phyloP scores from a whole-genome alignment of 2,888 invertebrate genomes.

The Limulus polyphemus region DNA sequence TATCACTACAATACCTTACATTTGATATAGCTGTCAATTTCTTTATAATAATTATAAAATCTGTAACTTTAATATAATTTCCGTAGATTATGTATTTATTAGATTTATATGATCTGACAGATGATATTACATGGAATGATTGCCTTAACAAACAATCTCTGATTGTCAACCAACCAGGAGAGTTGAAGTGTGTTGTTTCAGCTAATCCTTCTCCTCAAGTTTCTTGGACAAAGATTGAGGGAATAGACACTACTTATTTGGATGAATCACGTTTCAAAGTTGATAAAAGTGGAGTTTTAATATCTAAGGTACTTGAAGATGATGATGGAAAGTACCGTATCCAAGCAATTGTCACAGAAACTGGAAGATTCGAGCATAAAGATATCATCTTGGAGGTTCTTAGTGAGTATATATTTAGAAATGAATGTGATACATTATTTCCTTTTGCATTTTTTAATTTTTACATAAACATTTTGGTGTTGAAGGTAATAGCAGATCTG shows the following conservation, averaged over 20 bases:
- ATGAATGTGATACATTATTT: no score
- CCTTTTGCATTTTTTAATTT: no score
- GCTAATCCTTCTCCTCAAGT: not conserved
- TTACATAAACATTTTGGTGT: no score
- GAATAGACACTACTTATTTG: no score
- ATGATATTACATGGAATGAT: not conserved
- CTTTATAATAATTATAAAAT: no score
- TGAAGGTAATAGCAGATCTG: no score
- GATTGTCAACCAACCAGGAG: not conserved
- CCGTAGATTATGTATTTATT: no score
- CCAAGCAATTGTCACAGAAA: constrained; percentile 22
- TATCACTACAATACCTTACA: no score
- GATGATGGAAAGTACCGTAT: constrained; percentile 21
- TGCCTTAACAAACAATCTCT: not conserved
- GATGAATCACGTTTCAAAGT: no score
- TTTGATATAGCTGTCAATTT: no score
- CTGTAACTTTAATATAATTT: no score
- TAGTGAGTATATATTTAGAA: constrained; percentile 7
- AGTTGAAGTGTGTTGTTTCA: not conserved
- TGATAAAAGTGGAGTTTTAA: constrained; percentile 11
- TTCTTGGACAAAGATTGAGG: not conserved
- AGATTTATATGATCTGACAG: not conserved
- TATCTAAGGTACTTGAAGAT: constrained; percentile 17
- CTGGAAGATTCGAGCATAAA: constrained; percentile 19
- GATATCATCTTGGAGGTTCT: constrained; percentile 23